These are phyloP conservation scores for Strigamia maritima DNA, from an alignment of 2,888 invertebrate genomes.

Conservation along the genomic window DNA sequence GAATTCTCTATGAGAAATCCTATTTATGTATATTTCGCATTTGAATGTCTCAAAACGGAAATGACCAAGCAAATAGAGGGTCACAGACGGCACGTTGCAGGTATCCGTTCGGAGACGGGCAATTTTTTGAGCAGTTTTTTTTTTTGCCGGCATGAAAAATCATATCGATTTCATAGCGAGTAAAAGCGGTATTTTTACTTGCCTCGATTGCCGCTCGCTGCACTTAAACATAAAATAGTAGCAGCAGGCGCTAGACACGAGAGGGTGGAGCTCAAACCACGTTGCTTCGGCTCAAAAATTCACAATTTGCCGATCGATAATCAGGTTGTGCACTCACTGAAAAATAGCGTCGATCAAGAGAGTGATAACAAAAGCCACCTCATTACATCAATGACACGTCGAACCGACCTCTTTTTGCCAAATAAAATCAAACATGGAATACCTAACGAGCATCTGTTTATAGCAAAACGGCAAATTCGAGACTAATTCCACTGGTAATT, in stretches of 20 bases:
- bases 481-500: conserved; percentile 17
- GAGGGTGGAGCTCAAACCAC: conserved; percentile 17
- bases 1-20: no score
- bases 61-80: neutral
- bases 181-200: conserved; percentile 9
- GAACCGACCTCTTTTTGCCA: neutral
- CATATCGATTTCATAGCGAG: conserved; percentile 17
- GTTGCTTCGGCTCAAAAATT: conserved; percentile 27
- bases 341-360: conserved; percentile 32
- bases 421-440: neutral
- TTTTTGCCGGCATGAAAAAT: neutral
- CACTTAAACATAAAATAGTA: conserved; percentile 34
- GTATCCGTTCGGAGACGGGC: conserved; percentile 5
- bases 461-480: conserved; percentile 22
- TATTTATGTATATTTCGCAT: no score
- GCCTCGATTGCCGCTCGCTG: conserved; percentile 19
- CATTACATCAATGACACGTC: conserved; percentile 27
- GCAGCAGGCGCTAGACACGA: conserved; percentile 25
- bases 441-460: conserved; percentile 9
- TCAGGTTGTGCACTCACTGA: conserved; percentile 34
- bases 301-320: conserved; percentile 30
- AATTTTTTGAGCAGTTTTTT: conserved; percentile 5
- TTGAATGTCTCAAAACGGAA: neutral
- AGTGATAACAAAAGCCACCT: conserved; percentile 32
- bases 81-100: neutral